phyloP scores from a whole-genome alignment of 2,797 vertebrate species.

The Mionectes olivaceus region DNA sequence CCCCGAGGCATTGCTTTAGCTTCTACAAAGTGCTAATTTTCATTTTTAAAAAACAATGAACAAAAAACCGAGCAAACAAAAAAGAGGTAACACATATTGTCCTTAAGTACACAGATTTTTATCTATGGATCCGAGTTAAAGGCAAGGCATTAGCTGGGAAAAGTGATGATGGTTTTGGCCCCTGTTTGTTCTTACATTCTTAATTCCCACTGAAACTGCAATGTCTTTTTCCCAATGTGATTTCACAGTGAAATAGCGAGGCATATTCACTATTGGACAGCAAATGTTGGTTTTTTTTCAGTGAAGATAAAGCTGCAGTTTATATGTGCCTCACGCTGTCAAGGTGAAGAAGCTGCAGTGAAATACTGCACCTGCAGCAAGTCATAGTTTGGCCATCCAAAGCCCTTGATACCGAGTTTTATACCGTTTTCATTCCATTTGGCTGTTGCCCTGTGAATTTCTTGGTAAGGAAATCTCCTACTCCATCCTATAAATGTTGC shows the following conservation, averaged over 20 bases:
- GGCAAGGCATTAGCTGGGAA: neutral
- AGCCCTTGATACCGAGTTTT: neutral
- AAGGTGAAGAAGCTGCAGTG: neutral
- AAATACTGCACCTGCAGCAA: neutral
- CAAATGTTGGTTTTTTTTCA: neutral
- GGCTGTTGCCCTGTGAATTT: neutral
- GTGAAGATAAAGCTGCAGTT: neutral
- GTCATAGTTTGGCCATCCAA: neutral
- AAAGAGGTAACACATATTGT: neutral
- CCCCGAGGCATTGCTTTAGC: neutral
- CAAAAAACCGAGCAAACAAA: neutral
- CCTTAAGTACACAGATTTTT: neutral
- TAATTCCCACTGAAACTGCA: neutral
- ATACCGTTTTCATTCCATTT: neutral
- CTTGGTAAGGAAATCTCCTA: neutral
- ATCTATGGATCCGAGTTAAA: neutral
- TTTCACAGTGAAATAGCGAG: neutral
- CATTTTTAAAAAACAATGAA: neutral
- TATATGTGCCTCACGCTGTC: rapidly evolving
- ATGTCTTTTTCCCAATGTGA: neutral
- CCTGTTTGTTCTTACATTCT: neutral
- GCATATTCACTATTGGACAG: neutral
- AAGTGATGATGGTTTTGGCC: neutral
- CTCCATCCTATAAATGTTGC: neutral
- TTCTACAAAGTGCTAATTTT: neutral